A percentile compares a stretch with the other conserved stretches of the same genome.
These are phyloP conservation scores for Heliconius charithonia DNA, from an alignment of 2,888 invertebrate species.

Conservation along the genomic window DNA sequence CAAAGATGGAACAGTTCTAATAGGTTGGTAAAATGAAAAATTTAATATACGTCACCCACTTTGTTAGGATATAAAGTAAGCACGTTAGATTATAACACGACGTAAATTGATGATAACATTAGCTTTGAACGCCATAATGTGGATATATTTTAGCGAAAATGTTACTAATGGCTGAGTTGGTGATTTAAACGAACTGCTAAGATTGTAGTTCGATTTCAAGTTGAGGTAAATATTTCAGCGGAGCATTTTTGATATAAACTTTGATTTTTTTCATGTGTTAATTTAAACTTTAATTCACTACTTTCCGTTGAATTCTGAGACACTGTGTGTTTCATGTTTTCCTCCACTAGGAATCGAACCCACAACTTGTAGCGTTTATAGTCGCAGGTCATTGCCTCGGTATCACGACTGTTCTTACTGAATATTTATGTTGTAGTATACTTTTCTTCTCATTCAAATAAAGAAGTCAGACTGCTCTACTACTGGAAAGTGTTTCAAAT, in stretches of 20 bases:
- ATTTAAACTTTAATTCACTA: too few species aligned
- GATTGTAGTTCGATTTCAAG: neutral
- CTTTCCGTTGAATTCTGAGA: too few species aligned
- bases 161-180: neutral
- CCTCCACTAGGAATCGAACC: neutral
- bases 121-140: neutral
- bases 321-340: neutral
- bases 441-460: neutral
- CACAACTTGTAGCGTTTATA: neutral
- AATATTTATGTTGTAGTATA: neutral
- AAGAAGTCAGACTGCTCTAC: too few species aligned
- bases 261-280: too few species aligned
- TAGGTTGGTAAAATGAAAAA: neutral
- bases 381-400: neutral
- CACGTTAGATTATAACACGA: constrained; percentile 12
- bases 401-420: neutral
- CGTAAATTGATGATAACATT: constrained; percentile 16
- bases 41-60: constrained; percentile 8
- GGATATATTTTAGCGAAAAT: neutral
- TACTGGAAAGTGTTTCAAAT: too few species aligned
- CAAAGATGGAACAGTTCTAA: neutral
- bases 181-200: neutral
- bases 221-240: neutral
- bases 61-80: constrained; percentile 19
- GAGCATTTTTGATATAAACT: neutral